A percentile compares a stretch with the other conserved stretches of the same genome.
phyloP scores from a whole-genome alignment of 2,888 invertebrate species.

The Lucinisca nassula region DNA sequence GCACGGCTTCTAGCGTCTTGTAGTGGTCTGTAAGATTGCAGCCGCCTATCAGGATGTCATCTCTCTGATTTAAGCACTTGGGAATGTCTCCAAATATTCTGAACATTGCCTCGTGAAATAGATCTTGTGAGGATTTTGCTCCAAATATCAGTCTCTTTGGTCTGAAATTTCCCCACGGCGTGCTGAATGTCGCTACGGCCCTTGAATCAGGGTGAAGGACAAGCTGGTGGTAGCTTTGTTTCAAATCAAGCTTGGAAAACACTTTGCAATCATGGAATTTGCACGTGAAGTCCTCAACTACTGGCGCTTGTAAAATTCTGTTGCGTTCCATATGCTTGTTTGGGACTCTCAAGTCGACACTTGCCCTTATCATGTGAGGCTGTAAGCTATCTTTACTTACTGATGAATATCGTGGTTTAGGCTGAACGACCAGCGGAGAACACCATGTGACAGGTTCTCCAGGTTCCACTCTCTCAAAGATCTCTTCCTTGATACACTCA shows the following conservation, averaged over 20 bases:
- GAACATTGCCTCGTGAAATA: background rate
- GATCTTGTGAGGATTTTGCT: background rate
- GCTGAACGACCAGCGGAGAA: background rate
- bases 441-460: background rate
- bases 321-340: background rate
- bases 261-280: background rate
- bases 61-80: background rate
- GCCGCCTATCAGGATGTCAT: background rate
- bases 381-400: background rate
- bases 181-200: background rate
- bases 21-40: background rate
- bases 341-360: background rate
- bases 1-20: background rate
- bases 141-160: background rate
- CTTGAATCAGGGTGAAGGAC: background rate
- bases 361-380: background rate
- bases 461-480: background rate
- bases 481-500: background rate
- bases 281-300: background rate
- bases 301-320: background rate
- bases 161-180: background rate
- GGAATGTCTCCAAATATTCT: background rate
- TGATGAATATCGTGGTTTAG: background rate
- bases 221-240: background rate
- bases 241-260: background rate